A percentile compares a stretch with the other conserved stretches of the same genome.
These are phyloP conservation scores for Linyphia triangularis DNA, from an alignment of 2,888 invertebrate genomes.

Conservation along the genomic window DNA sequence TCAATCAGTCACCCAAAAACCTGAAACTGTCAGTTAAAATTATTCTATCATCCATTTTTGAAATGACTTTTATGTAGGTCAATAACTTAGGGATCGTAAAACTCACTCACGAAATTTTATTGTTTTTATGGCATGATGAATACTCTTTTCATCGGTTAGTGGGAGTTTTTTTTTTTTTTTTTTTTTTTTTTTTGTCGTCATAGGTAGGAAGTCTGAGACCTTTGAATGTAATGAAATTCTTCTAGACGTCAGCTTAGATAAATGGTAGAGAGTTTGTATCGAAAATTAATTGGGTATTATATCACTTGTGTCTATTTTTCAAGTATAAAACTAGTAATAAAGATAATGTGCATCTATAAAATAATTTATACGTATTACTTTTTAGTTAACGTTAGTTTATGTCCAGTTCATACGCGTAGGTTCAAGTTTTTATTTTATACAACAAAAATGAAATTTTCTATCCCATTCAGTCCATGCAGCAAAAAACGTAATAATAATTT, in stretches of 20 bases:
- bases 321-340: background rate
- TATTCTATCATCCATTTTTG: conserved; percentile 70
- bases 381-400: background rate
- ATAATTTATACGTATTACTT: background rate
- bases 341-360: background rate
- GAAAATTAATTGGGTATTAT: conserved; percentile 25
- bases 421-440: no score
- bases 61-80: conserved; percentile 63
- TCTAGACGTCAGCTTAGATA: background rate
- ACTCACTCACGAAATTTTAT: conserved; percentile 27
- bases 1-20: conserved; percentile 49
- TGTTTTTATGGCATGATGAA: conserved; percentile 64
- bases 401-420: no score
- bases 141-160: conserved; percentile 4
- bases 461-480: no score
- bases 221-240: conserved; percentile 27
- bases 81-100: conserved; percentile 58
- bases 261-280: background rate
- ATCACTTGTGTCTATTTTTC: background rate
- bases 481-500: no score
- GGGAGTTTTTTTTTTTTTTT: background rate
- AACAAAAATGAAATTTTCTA: no score
- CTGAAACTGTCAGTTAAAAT: conserved; percentile 67
- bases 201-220: background rate
- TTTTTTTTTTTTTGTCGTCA: background rate